phyloP scores from a whole-genome alignment of 2,888 invertebrate species.

The Torymus auratus region DNA sequence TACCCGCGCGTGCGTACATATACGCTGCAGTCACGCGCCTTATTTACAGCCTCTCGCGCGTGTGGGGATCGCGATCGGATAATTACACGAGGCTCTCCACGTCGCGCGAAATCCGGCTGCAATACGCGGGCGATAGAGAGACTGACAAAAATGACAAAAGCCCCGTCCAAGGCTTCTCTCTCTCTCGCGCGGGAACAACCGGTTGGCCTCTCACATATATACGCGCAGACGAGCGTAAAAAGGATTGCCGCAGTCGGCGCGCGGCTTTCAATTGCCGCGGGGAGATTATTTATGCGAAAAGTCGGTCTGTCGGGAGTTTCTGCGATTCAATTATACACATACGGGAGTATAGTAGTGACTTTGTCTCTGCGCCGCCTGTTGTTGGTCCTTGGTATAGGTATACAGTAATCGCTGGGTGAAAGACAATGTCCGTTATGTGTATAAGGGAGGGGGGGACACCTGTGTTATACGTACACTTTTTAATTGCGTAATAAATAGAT shows the following conservation, averaged over 20 bases:
- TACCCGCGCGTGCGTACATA: too few species aligned
- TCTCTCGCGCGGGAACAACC: too few species aligned
- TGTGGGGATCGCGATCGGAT: too few species aligned
- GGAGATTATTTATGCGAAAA: too few species aligned
- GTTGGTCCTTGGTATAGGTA: too few species aligned
- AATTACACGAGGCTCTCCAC: too few species aligned
- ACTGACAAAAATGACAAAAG: conserved; percentile 32
- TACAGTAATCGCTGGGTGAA: neutral
- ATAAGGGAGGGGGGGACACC: conserved; percentile 19
- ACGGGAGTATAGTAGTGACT: neutral
- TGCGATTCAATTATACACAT: conserved; percentile 27
- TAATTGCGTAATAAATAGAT: conserved; percentile 37
- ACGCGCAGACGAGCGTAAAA: too few species aligned
- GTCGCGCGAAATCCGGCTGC: neutral
- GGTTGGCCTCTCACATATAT: too few species aligned
- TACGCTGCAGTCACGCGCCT: too few species aligned
- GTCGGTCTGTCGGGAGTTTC: conserved; percentile 5
- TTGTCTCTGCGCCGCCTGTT: neutral
- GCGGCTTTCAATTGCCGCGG: too few species aligned
- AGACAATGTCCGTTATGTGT: neutral
- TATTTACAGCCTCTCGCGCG: too few species aligned
- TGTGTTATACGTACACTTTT: neutral
- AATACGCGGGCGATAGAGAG: neutral
- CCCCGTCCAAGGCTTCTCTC: conserved; percentile 14
- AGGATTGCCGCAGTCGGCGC: too few species aligned